Base-by-base conservation (phyloP, 2,888 invertebrate species). In the Drosophila pegasa region DNA sequence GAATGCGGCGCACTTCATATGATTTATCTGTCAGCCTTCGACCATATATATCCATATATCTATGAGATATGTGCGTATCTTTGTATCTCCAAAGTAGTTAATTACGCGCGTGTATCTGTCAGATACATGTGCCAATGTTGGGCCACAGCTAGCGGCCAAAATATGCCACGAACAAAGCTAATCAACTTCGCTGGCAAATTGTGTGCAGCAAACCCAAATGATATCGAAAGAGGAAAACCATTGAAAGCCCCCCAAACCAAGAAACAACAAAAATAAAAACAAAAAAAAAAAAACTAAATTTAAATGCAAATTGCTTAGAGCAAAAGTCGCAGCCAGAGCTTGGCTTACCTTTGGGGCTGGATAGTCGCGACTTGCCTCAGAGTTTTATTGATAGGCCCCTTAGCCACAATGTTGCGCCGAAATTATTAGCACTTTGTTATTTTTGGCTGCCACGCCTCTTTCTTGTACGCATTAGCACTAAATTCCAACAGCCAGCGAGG, bases 401-500 rank as follows among this genome's bases (percentile, higher is more conserved):
- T 61, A 72, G 70, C 59, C 68, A 83, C 84, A 71, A 86, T 70
- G 84, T 78, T 78, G 66, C 57, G 50, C 75, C 76, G 65, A 83
- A 83, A 83, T 84, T 83, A 83, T 83, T 83, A 84, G 87, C 83
- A 83, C 83, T 83, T 83, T 83, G 78, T 83, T 83, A 83, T 80
- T 73, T 87, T 87, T 50, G 81, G 65, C 62, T 56, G 84, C 50
- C 70, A 87, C 83, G 83, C 83, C 83, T 74, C 81, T 83, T 80
- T 84, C 83, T 87, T 83, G 83, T 83, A 78, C 74, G 71, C 71
- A 83, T 84, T 80, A 87, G 78, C 87, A 83, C 84, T 83, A 87
- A 87, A 87, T 83, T 83, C 64, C 41, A 54, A 35, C 22, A 41
- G 38, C 16, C 37, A 40, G 7, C 2, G 25, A 7, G n/a, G 7